phyloP scores from a whole-genome alignment of 1,140 invertebrate genomes.

The Theocolax elegans region DNA sequence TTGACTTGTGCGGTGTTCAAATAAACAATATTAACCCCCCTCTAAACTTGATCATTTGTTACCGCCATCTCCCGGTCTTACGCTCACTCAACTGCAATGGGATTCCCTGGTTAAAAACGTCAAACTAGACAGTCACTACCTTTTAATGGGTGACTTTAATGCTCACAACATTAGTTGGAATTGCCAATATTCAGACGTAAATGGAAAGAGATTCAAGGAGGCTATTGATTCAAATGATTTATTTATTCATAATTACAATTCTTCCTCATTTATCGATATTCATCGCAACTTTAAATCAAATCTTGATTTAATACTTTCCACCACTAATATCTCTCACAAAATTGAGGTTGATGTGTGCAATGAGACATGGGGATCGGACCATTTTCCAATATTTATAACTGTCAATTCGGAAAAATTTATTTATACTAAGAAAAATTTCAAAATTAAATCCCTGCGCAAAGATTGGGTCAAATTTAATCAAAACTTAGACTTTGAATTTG shows the following conservation, averaged over 20 bases:
- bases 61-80: conserved; percentile 36
- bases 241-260: conserved; percentile 9
- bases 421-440: not conserved
- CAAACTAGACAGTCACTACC: not conserved
- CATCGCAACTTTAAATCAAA: not conserved
- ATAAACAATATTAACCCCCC: conserved; percentile 26
- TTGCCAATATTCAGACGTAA: not conserved
- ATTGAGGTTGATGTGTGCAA: not conserved
- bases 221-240: not conserved
- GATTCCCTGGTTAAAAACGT: not conserved
- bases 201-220: conserved; percentile 4
- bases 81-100: conserved; percentile 42
- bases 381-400: not conserved
- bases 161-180: conserved; percentile 25
- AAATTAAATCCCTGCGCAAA: not conserved
- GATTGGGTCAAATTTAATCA: too few species aligned
- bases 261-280: not conserved
- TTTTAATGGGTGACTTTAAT: conserved; percentile 23
- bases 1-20: conserved; percentile 8
- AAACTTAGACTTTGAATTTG: too few species aligned
- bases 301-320: conserved; percentile 9
- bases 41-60: conserved; percentile 7
- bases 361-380: not conserved
- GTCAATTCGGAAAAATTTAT: not conserved
- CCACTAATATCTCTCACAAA: not conserved